Evolutionary conservation across 2,797 vertebrate genomes (phyloP), one percentile per base, ranked within the genome.

Genomic region (Gymnocypris eckloni): DNA sequence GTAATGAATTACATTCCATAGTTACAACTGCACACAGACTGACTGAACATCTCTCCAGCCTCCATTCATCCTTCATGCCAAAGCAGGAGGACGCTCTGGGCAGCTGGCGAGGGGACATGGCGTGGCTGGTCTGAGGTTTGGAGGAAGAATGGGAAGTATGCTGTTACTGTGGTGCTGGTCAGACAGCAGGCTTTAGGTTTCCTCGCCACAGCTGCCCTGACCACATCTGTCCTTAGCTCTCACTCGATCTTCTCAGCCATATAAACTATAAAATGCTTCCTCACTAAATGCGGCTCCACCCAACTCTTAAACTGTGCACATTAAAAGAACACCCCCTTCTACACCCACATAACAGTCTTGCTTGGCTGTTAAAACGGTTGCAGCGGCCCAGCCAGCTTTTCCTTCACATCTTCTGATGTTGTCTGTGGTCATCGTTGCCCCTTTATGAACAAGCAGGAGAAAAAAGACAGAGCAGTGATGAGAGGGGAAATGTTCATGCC

Each of bases 91-190:
- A 90, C 87, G 81, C 75, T 80, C 72, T 88, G 87, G 79, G 84
- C 50, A 87, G 71, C 88, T 91, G 90, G 89, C 91, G 93, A 95
- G 92, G 94, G 93, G 94, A 95, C 94, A 92, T 95, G 94, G 90
- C 90, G 90, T 92, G 90, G 92, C 90, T 93, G 91, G 92, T 93
- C 92, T 95, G 95, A 93, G 95, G 95, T 95, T 92, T 90, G 93
- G 92, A 93, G 93, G 93, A 95, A 94, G 94, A 95, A 96, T 96
- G 93, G 95, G 90, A 96, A 90, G 92, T 95, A 95, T 96, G 95
- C 91, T 93, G 93, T 92, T 94, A 92, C 93, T 94, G 92, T 92
- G 94, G 94, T 92, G 90, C 91, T 93, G 93, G 93, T 94, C 92
- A 92, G 90, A 92, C 89, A 89, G 86, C 89, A 92, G 92, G 91